Conservation (phyloP, 2,888 invertebrate species). For the Sarcophaga subvicina region DNA sequence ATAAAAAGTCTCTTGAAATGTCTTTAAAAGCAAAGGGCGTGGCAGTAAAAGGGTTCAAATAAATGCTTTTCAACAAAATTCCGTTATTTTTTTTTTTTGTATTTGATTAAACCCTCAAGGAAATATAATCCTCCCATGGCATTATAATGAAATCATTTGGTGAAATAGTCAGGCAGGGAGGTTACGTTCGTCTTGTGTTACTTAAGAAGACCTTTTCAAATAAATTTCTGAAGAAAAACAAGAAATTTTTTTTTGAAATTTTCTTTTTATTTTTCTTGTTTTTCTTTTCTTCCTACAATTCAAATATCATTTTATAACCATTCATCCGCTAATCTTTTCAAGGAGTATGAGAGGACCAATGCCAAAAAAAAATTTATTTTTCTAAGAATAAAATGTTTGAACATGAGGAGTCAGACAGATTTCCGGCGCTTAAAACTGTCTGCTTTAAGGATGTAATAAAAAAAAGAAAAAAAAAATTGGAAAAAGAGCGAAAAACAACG, state of each 20-base stretch:
- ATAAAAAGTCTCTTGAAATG: too few species aligned
- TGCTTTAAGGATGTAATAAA: slow-evolving; percentile 40
- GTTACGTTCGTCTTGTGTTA: neutral
- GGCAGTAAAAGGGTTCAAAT: neutral
- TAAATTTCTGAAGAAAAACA: slow-evolving; percentile 1
- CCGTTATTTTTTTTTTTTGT: neutral
- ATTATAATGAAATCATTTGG: slow-evolving; percentile 32
- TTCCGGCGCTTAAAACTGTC: slow-evolving; percentile 68
- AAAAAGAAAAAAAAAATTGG: too few species aligned
- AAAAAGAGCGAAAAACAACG: slow-evolving; percentile 20
- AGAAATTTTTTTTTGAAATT: neutral
- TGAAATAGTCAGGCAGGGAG: slow-evolving; percentile 4
- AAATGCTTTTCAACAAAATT: slow-evolving; percentile 31
- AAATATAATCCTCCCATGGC: slow-evolving; percentile 36
- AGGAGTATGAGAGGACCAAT: neutral
- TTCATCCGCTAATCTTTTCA: neutral
- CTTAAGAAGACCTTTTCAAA: slow-evolving; percentile 34
- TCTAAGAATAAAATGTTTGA: slow-evolving; percentile 45
- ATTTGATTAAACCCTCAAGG: neutral
- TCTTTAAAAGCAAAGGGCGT: too few species aligned
- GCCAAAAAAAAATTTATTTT: slow-evolving; percentile 1
- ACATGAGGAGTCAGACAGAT: slow-evolving; percentile 64
- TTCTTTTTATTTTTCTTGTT: neutral
- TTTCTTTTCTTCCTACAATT: neutral
- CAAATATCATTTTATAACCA: neutral